Percentiles rank a stretch among this genome's conserved stretches.
These are phyloP conservation scores for Magallana nippona DNA, from an alignment of 2,888 invertebrate genomes.

Conservation along the genomic window DNA sequence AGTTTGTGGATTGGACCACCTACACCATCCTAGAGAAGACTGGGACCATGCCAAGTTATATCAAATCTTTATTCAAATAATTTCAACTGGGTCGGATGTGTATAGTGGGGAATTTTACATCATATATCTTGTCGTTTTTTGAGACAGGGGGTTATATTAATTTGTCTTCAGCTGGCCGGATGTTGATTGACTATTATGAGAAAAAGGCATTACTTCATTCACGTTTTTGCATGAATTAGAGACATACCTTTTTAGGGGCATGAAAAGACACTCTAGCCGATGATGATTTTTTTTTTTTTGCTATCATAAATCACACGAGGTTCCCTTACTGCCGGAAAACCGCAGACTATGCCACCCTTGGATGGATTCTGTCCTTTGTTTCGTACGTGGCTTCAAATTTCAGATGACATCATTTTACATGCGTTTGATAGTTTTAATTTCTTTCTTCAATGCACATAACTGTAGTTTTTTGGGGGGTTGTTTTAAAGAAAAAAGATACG, in stretches of 20 bases:
- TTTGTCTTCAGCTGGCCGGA: background rate
- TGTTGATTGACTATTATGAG: background rate
- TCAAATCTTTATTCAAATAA: too few species aligned
- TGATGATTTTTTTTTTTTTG: background rate
- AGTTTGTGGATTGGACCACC: background rate
- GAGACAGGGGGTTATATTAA: background rate
- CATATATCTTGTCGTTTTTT: background rate
- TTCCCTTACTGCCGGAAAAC: constrained; percentile 8
- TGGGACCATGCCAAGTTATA: background rate
- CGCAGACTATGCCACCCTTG: background rate
- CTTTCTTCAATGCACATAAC: background rate
- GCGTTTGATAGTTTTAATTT: too few species aligned
- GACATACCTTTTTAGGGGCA: background rate
- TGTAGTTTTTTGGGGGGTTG: background rate
- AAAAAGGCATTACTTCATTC: background rate
- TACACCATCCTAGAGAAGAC: background rate
- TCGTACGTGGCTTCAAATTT: background rate
- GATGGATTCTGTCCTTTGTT: background rate
- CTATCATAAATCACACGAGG: constrained; percentile 3
- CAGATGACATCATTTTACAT: background rate
- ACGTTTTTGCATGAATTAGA: constrained; percentile 14
- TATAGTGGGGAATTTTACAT: too few species aligned
- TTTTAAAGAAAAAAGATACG: background rate
- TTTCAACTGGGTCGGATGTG: too few species aligned
- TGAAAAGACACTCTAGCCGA: constrained; percentile 1